Conservation (phyloP, 2,113 vertebrate genomes). For the Oophaga pumilio region DNA sequence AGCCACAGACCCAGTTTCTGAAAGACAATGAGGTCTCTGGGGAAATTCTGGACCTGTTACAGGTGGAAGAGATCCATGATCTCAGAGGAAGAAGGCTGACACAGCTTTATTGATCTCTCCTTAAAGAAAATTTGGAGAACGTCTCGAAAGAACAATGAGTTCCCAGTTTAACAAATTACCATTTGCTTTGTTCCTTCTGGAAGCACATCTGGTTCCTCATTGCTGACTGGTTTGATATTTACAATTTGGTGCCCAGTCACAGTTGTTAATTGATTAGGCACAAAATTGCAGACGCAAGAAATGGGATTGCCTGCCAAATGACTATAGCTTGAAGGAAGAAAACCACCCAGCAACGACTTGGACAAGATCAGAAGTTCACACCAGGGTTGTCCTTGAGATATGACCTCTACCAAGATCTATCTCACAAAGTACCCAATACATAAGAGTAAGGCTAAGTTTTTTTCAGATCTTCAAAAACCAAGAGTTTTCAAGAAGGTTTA, state of each 20-base stretch:
- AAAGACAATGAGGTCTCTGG: slow-evolving; percentile 22
- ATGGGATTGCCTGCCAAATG: background rate
- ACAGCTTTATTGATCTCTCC: background rate
- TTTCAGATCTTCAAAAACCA: no score
- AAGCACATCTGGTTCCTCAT: slow-evolving; percentile 34
- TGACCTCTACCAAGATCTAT: background rate
- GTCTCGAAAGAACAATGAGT: slow-evolving; percentile 12
- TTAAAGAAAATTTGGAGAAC: slow-evolving; percentile 27
- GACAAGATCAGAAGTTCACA: background rate
- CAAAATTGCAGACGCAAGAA: background rate
- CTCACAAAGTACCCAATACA: no score
- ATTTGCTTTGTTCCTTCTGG: slow-evolving; percentile 2
- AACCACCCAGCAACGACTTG: background rate
- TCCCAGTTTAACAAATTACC: slow-evolving; percentile 21
- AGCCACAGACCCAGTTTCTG: slow-evolving; percentile 12
- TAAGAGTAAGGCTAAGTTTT: no score
- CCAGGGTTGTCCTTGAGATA: background rate
- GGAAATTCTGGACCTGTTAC: slow-evolving; percentile 28
- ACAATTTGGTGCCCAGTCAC: background rate
- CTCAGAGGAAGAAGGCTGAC: slow-evolving; percentile 2
- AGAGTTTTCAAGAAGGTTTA: no score
- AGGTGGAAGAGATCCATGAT: slow-evolving; percentile 25
- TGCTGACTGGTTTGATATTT: background rate
- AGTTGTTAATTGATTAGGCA: background rate
- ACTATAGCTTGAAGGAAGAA: background rate